These are phyloP conservation scores for Tetranychus piercei DNA, from an alignment of 2,888 invertebrate species.

Conservation along the genomic window DNA sequence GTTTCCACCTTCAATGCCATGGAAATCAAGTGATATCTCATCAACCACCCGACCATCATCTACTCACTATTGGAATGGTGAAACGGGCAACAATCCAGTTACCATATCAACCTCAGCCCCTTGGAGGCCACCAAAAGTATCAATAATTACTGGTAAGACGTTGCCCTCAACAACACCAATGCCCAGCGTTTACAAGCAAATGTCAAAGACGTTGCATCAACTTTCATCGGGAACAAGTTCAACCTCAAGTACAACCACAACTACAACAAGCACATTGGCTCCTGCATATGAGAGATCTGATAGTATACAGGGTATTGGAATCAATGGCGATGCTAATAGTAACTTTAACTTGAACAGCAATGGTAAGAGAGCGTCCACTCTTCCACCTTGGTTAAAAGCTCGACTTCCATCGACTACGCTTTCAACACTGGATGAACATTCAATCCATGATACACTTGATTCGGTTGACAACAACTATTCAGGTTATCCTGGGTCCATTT, in stretches of 20 bases:
- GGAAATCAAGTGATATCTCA: background rate
- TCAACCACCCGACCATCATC: background rate
- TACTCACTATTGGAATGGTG: background rate
- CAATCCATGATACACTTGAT: background rate
- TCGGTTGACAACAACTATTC: background rate
- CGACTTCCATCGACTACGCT: background rate
- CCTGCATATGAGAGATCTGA: background rate
- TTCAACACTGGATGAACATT: background rate
- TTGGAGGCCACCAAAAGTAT: background rate
- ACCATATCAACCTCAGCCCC: background rate
- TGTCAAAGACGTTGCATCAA: background rate
- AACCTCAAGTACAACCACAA: background rate
- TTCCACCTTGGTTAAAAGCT: background rate
- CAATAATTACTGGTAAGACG: background rate
- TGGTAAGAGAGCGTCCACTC: background rate
- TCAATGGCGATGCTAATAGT: no score
- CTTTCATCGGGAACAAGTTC: background rate
- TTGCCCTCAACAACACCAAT: background rate
- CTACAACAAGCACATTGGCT: background rate
- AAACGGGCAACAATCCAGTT: background rate
- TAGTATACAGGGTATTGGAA: no score
- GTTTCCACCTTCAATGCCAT: background rate
- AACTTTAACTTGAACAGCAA: background rate
- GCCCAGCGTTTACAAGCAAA: background rate
- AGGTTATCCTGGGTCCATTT: background rate